phyloP scores from a whole-genome alignment of 2,888 invertebrate genomes.

The Pterostichus madidus region DNA sequence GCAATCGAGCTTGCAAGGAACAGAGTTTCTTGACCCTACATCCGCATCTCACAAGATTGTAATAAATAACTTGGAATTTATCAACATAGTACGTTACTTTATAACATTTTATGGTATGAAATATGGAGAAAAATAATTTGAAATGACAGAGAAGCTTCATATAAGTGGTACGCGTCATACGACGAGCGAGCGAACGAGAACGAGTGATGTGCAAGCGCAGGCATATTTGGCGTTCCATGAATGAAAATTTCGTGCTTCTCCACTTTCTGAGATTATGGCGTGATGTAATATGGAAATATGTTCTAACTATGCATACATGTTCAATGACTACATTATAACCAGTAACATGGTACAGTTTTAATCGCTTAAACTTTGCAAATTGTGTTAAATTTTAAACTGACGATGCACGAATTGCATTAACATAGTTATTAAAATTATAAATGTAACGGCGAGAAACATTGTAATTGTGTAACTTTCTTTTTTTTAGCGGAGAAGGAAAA shows the following conservation, averaged over 20 bases:
- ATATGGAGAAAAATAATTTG: background rate
- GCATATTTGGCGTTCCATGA: background rate
- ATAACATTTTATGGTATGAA: background rate
- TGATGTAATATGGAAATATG: constrained; percentile 21
- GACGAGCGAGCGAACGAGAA: background rate
- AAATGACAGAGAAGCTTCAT: constrained; percentile 24
- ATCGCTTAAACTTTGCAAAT: constrained; percentile 30
- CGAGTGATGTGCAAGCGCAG: background rate
- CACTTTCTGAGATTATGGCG: constrained; percentile 16
- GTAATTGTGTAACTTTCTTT: background rate
- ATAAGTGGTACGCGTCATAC: background rate
- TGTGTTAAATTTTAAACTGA: constrained; percentile 26
- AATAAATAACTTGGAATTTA: too few species aligned
- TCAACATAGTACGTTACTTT: too few species aligned
- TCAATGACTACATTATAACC: constrained; percentile 32
- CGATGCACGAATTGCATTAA: constrained; percentile 36
- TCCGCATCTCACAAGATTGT: too few species aligned
- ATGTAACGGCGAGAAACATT: background rate
- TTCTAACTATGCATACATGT: constrained; percentile 20
- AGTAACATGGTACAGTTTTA: constrained; percentile 25
- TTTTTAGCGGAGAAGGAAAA: background rate
- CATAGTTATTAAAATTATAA: constrained; percentile 29
- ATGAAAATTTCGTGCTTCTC: constrained; percentile 17
- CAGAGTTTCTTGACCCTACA: too few species aligned
- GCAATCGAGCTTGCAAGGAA: too few species aligned